These are phyloP conservation scores for Gryllus bimaculatus DNA, from an alignment of 1,140 invertebrate genomes.

Conservation along the genomic window DNA sequence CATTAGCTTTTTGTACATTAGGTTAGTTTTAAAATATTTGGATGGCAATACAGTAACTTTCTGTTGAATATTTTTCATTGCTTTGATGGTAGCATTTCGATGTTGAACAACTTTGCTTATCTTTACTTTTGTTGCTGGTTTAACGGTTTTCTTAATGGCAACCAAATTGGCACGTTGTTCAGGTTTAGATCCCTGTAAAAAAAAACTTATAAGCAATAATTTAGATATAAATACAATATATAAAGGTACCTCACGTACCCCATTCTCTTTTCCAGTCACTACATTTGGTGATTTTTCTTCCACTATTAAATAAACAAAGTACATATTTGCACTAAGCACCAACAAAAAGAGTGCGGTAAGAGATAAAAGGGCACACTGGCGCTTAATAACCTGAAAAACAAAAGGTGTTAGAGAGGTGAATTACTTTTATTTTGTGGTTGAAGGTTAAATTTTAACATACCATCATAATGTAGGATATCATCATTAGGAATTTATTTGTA, in stretches of 20 bases:
- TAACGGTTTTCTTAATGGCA: conserved; percentile 20
- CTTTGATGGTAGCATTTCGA: conserved; percentile 10
- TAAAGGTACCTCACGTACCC: conserved; percentile 19
- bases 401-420: no score
- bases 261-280: conserved; percentile 22
- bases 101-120: not conserved
- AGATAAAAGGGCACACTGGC: conserved; percentile 32
- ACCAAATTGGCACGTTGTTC: not conserved
- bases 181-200: not conserved
- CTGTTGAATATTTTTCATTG: conserved; percentile 16
- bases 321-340: conserved; percentile 32
- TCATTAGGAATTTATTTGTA: not conserved
- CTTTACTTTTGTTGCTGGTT: not conserved
- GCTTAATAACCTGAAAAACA: conserved; percentile 35
- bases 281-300: conserved; percentile 29
- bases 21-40: conserved; percentile 7
- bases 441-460: not conserved
- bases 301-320: conserved; percentile 36
- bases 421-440: no score
- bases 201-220: not conserved
- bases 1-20: conserved; percentile 4
- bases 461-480: not conserved
- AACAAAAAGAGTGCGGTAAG: conserved; percentile 34
- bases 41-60: conserved; percentile 26
- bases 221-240: not conserved